These are phyloP conservation scores for Xiphias gladius DNA, from an alignment of 2,113 vertebrate genomes.

Conservation along the genomic window DNA sequence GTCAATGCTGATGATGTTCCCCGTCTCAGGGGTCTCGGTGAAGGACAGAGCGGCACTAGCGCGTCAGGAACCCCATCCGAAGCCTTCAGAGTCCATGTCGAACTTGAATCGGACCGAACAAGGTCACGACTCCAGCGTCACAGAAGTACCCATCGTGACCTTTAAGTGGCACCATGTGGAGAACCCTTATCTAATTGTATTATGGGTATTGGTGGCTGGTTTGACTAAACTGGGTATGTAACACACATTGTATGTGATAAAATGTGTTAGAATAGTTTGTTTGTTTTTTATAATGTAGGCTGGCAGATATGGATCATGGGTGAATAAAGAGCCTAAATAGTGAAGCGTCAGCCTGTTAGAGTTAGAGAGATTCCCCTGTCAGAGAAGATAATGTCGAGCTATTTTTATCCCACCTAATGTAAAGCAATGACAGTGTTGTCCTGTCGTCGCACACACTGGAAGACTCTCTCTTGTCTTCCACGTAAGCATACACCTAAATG, in stretches of 20 bases:
- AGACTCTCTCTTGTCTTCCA: background rate
- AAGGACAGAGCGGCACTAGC: background rate
- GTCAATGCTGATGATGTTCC: constrained; percentile 48
- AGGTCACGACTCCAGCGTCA: constrained; percentile 5
- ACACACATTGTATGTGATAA: background rate
- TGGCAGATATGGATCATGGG: no score
- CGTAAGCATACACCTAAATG: no score
- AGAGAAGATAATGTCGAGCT: background rate
- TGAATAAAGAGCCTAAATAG: background rate
- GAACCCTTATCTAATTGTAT: constrained; percentile 85
- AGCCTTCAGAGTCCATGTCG: background rate
- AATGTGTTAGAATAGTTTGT: background rate
- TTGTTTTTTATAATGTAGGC: background rate
- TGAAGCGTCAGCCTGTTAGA: background rate
- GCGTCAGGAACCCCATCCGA: background rate
- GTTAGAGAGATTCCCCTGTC: background rate
- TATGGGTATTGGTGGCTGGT: constrained; percentile 92
- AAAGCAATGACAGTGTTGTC: background rate
- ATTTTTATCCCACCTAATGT: constrained; percentile 8
- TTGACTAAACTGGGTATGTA: constrained; percentile 92
- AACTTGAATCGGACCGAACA: constrained; percentile 17
- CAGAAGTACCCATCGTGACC: constrained; percentile 85
- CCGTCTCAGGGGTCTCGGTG: background rate
- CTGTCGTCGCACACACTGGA: background rate
- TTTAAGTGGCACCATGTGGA: constrained; percentile 92